phyloP scores from a whole-genome alignment of 2,113 vertebrate species.

The Phoxinus phoxinus region DNA sequence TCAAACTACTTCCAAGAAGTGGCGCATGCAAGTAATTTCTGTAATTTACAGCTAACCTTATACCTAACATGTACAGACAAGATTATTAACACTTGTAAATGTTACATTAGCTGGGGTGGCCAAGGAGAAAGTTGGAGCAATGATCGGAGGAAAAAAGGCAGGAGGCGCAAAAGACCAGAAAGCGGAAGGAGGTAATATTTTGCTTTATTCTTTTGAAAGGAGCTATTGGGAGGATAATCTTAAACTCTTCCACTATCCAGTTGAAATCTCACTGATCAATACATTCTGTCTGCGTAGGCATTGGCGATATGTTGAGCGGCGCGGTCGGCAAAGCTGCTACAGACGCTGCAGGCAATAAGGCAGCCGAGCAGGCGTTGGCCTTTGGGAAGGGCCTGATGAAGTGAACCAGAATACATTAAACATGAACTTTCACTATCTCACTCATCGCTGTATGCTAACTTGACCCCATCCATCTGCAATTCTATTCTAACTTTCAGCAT shows the following conservation, averaged over 20 bases:
- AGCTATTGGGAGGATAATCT: not conserved
- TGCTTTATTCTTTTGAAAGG: not conserved
- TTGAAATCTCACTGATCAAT: not conserved
- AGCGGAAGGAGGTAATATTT: not conserved
- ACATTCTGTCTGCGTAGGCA: slow-evolving; percentile 39
- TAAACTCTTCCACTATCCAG: not conserved
- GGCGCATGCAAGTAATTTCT: not conserved
- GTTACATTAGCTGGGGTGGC: slow-evolving; percentile 24
- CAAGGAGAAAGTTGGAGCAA: slow-evolving; percentile 25
- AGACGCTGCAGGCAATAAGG: not conserved
- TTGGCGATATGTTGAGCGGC: not conserved
- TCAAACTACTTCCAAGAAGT: not conserved
- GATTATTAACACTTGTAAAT: not conserved
- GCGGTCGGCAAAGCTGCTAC: slow-evolving; percentile 13
- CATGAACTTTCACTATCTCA: not conserved
- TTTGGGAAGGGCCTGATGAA: slow-evolving; percentile 42
- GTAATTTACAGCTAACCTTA: not conserved
- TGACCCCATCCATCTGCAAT: not conserved
- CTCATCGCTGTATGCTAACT: not conserved
- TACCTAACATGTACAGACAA: not conserved
- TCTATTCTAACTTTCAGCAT: not conserved
- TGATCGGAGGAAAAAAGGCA: slow-evolving; percentile 32
- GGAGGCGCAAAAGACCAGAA: not conserved
- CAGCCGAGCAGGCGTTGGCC: not conserved
- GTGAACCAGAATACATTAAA: not conserved